Conservation (phyloP, 2,797 vertebrate species). For the Gymnopithys bicolor region DNA sequence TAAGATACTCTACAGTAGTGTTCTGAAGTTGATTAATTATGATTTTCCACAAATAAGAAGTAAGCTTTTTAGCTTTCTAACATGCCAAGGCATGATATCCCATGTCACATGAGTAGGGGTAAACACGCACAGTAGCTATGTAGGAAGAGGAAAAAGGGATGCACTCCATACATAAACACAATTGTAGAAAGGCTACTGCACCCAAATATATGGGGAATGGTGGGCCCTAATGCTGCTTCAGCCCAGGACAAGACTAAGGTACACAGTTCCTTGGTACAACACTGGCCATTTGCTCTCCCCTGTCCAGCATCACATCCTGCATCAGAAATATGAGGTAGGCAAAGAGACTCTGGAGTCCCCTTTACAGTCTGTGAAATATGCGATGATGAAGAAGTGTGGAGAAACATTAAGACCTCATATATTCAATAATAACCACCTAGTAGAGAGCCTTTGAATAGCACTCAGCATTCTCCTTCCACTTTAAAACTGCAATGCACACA, state of each 20-base stretch:
- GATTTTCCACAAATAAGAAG: background rate
- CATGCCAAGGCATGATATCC: background rate
- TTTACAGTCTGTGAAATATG: background rate
- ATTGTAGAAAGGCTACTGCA: background rate
- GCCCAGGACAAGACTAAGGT: background rate
- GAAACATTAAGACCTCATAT: background rate
- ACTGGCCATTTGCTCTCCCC: background rate
- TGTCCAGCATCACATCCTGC: background rate
- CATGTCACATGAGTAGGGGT: background rate
- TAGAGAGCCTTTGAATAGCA: background rate
- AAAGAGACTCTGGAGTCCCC: background rate
- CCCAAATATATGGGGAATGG: no score
- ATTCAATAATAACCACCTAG: background rate
- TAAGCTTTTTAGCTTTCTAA: background rate
- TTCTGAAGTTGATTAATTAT: background rate
- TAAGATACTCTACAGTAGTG: background rate
- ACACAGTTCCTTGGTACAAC: background rate
- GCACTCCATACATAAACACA: background rate
- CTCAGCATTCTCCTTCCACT: background rate
- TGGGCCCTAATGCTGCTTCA: background rate
- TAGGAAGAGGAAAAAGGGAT: accelerated
- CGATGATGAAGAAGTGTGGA: background rate
- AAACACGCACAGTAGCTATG: background rate
- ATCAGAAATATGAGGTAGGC: background rate
- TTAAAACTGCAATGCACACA: background rate